A percentile compares a stretch with the other conserved stretches of the same genome.
phyloP scores from a whole-genome alignment of 1,140 invertebrate genomes.

The Heliconius himera region DNA sequence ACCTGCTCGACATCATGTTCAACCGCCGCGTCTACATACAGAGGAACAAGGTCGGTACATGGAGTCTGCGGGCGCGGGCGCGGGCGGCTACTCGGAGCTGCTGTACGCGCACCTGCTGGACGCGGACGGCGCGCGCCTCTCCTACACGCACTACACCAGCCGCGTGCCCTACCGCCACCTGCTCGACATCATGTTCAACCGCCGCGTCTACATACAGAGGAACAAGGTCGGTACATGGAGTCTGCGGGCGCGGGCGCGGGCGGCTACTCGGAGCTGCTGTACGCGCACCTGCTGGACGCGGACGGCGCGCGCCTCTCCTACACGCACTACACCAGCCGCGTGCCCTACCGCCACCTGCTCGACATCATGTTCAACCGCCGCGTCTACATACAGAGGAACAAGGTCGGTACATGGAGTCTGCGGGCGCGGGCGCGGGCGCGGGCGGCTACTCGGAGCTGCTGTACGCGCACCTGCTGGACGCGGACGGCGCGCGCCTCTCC shows the following conservation, averaged over 20 bases:
- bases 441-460: conserved; percentile 87
- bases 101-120: conserved; percentile 90
- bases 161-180: conserved; percentile 85
- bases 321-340: conserved; percentile 89
- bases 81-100: conserved; percentile 86
- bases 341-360: conserved; percentile 85
- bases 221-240: conserved; percentile 82
- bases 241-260: conserved; percentile 49
- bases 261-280: conserved; percentile 88
- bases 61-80: conserved; percentile 8
- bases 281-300: conserved; percentile 89
- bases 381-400: conserved; percentile 88
- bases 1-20: conserved; percentile 89
- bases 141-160: conserved; percentile 90
- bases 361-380: conserved; percentile 91
- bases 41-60: conserved; percentile 83
- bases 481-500: conserved; percentile 87
- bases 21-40: conserved; percentile 89
- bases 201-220: conserved; percentile 88
- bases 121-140: conserved; percentile 87
- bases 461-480: conserved; percentile 90
- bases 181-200: conserved; percentile 90
- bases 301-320: conserved; percentile 89
- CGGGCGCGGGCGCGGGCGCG: conserved; percentile 30
- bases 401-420: conserved; percentile 73